Evolutionary conservation across 2,113 vertebrate species (phyloP), one percentile per base, ranked within the genome.

Genomic region (Petrocephalus zakoni): DNA sequence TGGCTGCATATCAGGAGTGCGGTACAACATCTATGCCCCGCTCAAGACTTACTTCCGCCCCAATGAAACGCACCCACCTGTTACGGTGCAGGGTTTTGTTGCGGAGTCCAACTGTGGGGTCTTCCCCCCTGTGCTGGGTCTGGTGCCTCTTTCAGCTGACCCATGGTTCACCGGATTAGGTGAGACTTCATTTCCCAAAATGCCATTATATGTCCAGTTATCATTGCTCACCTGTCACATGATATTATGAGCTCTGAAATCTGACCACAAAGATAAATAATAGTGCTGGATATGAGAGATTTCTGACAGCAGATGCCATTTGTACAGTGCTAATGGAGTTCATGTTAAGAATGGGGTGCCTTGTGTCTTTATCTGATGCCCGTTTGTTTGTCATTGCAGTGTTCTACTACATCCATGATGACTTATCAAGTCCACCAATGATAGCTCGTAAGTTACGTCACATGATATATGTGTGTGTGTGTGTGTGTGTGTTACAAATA

Each of bases 101-200:
- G 95, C 98, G 0, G 98, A 99, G 91, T 99, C 98, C 0, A 98
- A 95, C 93, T 99, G 98, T 15, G 98, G 97, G 10, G 98, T 97
- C 8, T 97, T 98, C 95, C 97, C 97, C 22, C 96, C 97, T 8
- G 94, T 96, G 25, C 92, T 97, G 72, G 91, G 97, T 56, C 96
- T 97, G 86, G 96, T 99, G 75, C 97, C 98, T 0, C 97, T 97
- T 1, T 97, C 99, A 89, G 96, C 96, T 22, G 98, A 99, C 83
- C 98, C 98, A 4, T 99, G 98, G 98, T 99, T 97, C 91, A 97
- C 98, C 68, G 95, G 95, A 78, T 96, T 96, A 94, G 98, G 98
- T 99, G 89, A 91, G 91, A 89, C 51, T 22, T 11, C 8, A 85
- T n/a, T 86, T 55, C 5, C 58, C 52, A 47, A 5, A 47, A 90